These are phyloP conservation scores for Blomia tropicalis DNA, from an alignment of 2,888 invertebrate genomes.

Conservation along the genomic window DNA sequence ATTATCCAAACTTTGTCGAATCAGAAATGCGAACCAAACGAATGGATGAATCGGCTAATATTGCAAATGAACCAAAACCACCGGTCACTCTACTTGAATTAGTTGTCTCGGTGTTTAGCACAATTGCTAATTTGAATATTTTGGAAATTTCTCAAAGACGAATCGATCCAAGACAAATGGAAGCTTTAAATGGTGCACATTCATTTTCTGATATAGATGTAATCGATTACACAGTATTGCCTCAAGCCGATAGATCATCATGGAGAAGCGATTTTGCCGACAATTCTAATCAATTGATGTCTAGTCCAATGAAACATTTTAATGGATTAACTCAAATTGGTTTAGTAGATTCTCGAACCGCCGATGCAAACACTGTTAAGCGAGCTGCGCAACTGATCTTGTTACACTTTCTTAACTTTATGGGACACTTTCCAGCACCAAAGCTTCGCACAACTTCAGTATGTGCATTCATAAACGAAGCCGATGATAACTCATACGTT, in stretches of 20 bases:
- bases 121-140: neutral
- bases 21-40: too few relatives aligned
- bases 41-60: neutral
- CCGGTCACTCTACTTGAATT: constrained; percentile 10
- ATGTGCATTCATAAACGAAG: constrained; percentile 75
- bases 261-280: neutral
- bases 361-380: constrained; percentile 31
- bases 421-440: constrained; percentile 78
- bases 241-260: neutral
- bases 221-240: neutral
- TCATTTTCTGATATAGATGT: constrained; percentile 4
- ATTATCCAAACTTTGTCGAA: neutral
- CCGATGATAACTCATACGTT: constrained; percentile 50
- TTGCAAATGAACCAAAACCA: neutral
- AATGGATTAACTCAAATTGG: neutral
- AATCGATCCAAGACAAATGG: neutral
- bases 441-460: constrained; percentile 71
- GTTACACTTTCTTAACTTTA: constrained; percentile 71
- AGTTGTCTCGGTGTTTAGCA: neutral
- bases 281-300: neutral
- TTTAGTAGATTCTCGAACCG: neutral
- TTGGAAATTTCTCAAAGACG: neutral
- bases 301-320: neutral
- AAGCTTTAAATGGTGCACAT: neutral
- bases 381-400: constrained; percentile 52